Percentiles rank a stretch among this genome's conserved stretches.
phyloP scores from a whole-genome alignment of 2,113 vertebrate genomes.

The Dipodomys merriami region DNA sequence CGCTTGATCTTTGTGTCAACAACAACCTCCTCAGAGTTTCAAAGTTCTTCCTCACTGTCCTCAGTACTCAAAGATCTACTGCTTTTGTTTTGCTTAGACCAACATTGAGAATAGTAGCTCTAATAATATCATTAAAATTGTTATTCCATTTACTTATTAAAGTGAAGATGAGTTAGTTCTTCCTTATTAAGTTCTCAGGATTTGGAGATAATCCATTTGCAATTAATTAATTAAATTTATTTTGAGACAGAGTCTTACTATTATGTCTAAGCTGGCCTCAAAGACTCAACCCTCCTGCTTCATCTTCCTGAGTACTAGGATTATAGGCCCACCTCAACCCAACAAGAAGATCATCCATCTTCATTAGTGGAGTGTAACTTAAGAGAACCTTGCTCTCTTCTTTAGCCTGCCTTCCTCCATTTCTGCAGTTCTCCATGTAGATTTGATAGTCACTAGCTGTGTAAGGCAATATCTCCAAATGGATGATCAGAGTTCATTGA shows the following conservation, averaged over 20 bases:
- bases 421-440: neutral
- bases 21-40: neutral
- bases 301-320: no score
- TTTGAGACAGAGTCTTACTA: no score
- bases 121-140: neutral
- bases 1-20: neutral
- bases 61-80: neutral
- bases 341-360: neutral
- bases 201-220: neutral
- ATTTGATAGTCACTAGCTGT: neutral
- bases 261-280: no score
- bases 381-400: neutral
- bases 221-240: no score
- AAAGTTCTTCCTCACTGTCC: no score
- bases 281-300: no score
- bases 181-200: neutral
- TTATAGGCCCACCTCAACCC: no score
- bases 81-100: neutral
- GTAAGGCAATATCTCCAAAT: neutral
- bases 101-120: neutral
- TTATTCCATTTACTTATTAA: neutral
- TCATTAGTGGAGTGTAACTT: neutral
- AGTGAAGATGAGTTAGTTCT: neutral
- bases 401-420: neutral
- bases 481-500: neutral